Base-by-base conservation (phyloP, 2,888 invertebrate species). In the Deroplatys truncata region DNA sequence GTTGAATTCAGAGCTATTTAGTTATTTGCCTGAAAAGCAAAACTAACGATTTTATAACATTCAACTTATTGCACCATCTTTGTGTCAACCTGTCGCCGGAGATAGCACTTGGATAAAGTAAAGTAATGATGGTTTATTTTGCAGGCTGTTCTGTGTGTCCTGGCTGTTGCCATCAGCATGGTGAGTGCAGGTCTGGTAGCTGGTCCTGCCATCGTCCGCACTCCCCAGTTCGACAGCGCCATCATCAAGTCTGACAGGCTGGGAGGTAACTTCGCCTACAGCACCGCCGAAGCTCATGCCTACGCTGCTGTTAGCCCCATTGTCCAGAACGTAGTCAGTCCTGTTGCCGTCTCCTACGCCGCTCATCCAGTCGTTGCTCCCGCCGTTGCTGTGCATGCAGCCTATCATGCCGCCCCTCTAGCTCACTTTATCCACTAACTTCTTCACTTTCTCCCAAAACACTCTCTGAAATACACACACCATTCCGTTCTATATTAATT, bases 241-340 rank as follows among this genome's bases (percentile, higher is more conserved):
- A 93, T 94, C 91, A 94, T 95, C 92, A 93, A 94, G 92, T 94
- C 94, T 82, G 94, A 94, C 91, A 93, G 94, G 56, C 91, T 94
- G 89, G 95, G 94, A 89, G 94, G 94, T 89, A 95, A 94, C 93
- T 95, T 95, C 92, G 94, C 94, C 83, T 95, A 95, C 93, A 94
- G 94, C 91, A 93, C 94, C 85, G 93, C 94, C 86, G 94, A 95
- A 92, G 94, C 93, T 90, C 94, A 94, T 91, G 94, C 94, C 29
- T 94, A 94, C 92, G 93, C 94, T 89, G 93, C 93, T 56, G 92
- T 94, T 91, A 92, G 92, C 91, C 94, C 94, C 89, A 92, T 94
- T 84, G 92, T 94, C 89, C 92, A 92, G 90, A 92, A 93, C 90
- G 92, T 93, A 28, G 92, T 92, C 87, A 91, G 92, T 84, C 93